These are phyloP conservation scores for Typhlichthys subterraneus DNA, from an alignment of 2,797 vertebrate species.

Conservation along the genomic window DNA sequence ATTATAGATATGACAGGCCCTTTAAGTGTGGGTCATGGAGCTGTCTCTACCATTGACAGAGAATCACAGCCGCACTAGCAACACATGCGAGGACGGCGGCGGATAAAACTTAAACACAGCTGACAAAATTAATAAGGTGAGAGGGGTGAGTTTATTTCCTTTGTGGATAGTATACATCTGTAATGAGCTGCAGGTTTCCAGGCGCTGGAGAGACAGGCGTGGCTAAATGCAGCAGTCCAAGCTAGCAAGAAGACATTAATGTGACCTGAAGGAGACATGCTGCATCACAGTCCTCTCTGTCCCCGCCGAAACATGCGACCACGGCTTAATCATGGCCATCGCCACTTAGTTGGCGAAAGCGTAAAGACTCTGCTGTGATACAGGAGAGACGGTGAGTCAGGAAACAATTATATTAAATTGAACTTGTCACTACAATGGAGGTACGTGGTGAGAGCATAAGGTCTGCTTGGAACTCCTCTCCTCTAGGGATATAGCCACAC, in stretches of 20 bases:
- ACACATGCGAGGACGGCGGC: slow-evolving; percentile 26
- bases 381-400: slow-evolving; percentile 51
- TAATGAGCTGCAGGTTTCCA: slow-evolving; percentile 56
- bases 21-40: slow-evolving; percentile 61
- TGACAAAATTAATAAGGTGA: slow-evolving; percentile 73
- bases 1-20: slow-evolving; percentile 68
- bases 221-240: slow-evolving; percentile 35
- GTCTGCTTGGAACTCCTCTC: slow-evolving; percentile 35
- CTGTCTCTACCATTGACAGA: slow-evolving; percentile 54
- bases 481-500: slow-evolving; percentile 48
- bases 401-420: slow-evolving; percentile 37
- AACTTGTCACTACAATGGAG: slow-evolving; percentile 30
- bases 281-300: slow-evolving; percentile 44
- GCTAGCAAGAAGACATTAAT: slow-evolving; percentile 56
- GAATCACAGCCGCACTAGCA: slow-evolving; percentile 40
- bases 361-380: slow-evolving; percentile 24
- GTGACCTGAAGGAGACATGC: slow-evolving; percentile 52
- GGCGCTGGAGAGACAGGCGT: slow-evolving; percentile 42
- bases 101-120: slow-evolving; percentile 69
- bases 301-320: slow-evolving; percentile 40
- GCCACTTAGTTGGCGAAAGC: background rate
- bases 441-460: slow-evolving; percentile 21
- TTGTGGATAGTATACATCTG: slow-evolving; percentile 50
- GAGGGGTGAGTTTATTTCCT: slow-evolving; percentile 62
- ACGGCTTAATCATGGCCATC: slow-evolving; percentile 50